Conservation (phyloP, 2,888 invertebrate genomes). For the Seira sanloemensis region DNA sequence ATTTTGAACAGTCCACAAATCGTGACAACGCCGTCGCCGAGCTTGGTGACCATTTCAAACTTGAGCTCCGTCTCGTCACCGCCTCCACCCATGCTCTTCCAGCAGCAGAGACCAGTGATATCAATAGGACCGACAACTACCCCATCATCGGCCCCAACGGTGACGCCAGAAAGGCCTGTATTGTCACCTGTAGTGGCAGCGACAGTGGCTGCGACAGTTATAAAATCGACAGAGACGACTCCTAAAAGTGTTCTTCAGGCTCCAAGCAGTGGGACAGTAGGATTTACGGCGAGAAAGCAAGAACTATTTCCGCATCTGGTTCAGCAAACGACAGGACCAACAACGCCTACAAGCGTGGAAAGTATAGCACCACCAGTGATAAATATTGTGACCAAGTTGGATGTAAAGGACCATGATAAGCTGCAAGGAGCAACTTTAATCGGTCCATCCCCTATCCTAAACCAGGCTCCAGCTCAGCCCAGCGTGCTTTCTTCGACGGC, state of each 20-base stretch:
- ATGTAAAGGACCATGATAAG: neutral
- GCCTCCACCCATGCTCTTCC: constrained; percentile 25
- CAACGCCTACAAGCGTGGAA: neutral
- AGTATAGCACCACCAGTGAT: constrained; percentile 25
- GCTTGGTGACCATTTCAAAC: neutral
- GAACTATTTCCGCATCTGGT: constrained; percentile 57
- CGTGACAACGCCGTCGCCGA: neutral
- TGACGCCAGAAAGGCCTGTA: neutral
- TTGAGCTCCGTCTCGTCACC: constrained; percentile 6
- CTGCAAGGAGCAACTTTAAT: neutral
- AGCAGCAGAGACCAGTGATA: constrained; percentile 3
- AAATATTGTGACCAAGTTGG: constrained; percentile 28
- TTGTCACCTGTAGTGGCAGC: neutral
- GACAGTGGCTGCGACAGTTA: neutral
- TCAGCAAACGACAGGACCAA: constrained; percentile 11
- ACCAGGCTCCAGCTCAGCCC: neutral
- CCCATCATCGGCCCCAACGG: neutral
- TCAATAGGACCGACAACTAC: neutral
- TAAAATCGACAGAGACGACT: neutral
- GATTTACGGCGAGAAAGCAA: constrained; percentile 43
- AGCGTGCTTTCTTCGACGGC: neutral
- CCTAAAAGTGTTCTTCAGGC: constrained; percentile 13
- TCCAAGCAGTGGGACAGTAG: too few relatives aligned
- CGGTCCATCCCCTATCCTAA: neutral
- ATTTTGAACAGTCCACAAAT: neutral